Evolutionary conservation across 2,888 invertebrate species (phyloP), one percentile per base, ranked within the genome.

Genomic region (Cinara cedri): DNA sequence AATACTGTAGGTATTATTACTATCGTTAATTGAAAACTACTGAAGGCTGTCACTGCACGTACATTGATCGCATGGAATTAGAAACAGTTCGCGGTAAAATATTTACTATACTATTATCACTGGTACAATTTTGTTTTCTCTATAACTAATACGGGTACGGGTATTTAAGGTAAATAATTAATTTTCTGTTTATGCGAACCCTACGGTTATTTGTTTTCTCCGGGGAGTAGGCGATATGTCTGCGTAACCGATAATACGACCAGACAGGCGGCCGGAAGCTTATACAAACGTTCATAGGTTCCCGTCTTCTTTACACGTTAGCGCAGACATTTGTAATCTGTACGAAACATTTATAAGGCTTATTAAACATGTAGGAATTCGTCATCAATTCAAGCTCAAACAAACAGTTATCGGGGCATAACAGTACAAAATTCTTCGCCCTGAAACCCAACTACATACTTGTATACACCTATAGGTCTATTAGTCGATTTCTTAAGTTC

Each of bases 91-190:
- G 9, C 19, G 26, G 24, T 49, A 16, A 62, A 72, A 72, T 60
- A 72, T 72, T 72, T 62, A 72, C n/a, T 62, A 10, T 62, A 34
- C 62, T 72, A 49, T 57, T 60, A 72, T 72, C 49, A 6, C 34
- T 19, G 49, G 49, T 19, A 14, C 14, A 60, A 72, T 34, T 62
- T 11, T 10, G 68, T 54, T 49, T 51, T 46, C 10, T 6, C 34
- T 34, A 57, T 70, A 72, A 49, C 14, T 34, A 60, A 62, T 72
- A 62, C 46, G 34, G 34, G 34, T 6, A 11, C 46, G 46, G 60
- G 60, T 72, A 72, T 72, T 72, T 72, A 72, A 60, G n/a, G 72
- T 72, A 46, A 72, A 72, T 72, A 72, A 60, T 72, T 72, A 16
- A 72, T 72, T 34, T 72, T 72, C 46, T 14, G 19, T 49, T 49